Conservation (phyloP, 2,113 vertebrate genomes). For the Brienomyrus brachyistius region DNA sequence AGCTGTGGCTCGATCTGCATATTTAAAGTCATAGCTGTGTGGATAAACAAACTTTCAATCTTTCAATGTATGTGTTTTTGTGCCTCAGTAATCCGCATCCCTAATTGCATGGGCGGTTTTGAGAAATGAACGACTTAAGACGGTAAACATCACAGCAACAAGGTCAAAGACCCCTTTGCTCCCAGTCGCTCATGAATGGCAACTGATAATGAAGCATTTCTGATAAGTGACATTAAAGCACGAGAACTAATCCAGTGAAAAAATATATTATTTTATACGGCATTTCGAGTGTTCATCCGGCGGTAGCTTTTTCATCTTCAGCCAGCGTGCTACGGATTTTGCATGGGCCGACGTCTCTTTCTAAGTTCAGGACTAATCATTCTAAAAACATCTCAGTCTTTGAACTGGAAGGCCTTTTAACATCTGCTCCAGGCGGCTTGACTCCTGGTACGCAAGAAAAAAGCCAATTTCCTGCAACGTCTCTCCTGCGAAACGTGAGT, state of each 20-base stretch:
- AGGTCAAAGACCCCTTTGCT: neutral
- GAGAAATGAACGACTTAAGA: neutral
- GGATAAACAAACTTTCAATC: neutral
- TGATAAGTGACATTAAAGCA: neutral
- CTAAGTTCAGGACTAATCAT: neutral
- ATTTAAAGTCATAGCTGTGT: neutral
- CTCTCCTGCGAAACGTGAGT: slow-evolving; percentile 1
- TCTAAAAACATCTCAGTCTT: neutral
- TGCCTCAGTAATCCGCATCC: neutral
- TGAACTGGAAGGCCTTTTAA: neutral
- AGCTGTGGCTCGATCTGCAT: neutral
- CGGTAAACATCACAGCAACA: neutral
- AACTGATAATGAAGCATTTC: neutral
- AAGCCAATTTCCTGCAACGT: slow-evolving; percentile 10
- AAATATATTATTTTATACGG: neutral
- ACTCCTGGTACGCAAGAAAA: neutral
- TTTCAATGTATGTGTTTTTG: neutral
- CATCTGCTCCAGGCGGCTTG: neutral
- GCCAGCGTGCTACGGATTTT: neutral
- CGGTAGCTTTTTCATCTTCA: neutral
- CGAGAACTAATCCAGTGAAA: neutral
- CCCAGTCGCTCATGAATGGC: neutral
- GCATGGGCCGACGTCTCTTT: neutral
- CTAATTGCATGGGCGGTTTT: neutral
- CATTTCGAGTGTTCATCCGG: neutral